Evolutionary conservation across 2,797 vertebrate species (phyloP), one percentile per base, ranked within the genome.

Genomic region (Protosalanx chinensis): DNA sequence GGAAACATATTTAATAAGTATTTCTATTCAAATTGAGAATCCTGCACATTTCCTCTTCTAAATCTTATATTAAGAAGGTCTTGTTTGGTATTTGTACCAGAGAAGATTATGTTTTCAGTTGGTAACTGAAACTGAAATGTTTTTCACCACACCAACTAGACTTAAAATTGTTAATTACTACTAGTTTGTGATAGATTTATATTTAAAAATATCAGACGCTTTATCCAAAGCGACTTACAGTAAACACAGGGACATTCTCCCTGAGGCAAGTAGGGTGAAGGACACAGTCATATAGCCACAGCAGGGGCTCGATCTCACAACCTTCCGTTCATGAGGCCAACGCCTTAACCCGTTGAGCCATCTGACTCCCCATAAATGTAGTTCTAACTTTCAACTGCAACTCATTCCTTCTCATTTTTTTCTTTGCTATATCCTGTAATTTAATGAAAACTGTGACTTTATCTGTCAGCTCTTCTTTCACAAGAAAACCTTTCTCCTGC

Each of bases 401-500:
- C 67, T 73, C 67, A 75, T 76, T 73, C 41, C 68, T 67, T 12
- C 65, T 49, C 15, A 4, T 73, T 23, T 46, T 79, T 80, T 73
- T 46, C n/a, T 20, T 84, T 79, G 78, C n/a, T n/a, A n/a, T 67
- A 65, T 82, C 69, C 74, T 76, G 73, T 76, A 82, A 83, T 81
- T 76, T 58, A 33, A 70, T 72, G 75, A 78, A 73, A 73, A 73
- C 76, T 27, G 23, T 27, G 23, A 27, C 23, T 27, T 70, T 75
- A 78, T 69, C 68, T 76, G 58, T 82, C 84, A 79, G 83, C 83
- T 65, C 37, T 49, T 64, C 7, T 51, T 5, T 27, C n/a, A 23
- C 59, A 16, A 65, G n/a, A 64, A 67, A 33, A 64, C 81, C 68
- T 87, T 72, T 77, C 80, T 75, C 64, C 76, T 41, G 29, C 78